These are phyloP conservation scores for Mya arenaria DNA, from an alignment of 1,140 invertebrate species.

Conservation along the genomic window DNA sequence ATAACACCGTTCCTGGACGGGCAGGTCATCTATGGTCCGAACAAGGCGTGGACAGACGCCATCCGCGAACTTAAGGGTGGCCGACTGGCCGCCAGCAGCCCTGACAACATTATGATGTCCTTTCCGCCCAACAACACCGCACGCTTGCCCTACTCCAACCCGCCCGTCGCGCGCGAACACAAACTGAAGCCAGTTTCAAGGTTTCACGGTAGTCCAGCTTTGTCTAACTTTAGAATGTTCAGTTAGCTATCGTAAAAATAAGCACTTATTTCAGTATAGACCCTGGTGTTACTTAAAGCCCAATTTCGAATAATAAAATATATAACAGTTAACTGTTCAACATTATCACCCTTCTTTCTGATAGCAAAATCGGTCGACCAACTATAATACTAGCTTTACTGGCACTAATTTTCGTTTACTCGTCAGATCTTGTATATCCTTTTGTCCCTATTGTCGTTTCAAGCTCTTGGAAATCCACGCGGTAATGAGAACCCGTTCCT, in stretches of 20 bases:
- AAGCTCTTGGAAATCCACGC: slow-evolving; percentile 97
- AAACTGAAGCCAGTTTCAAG: slow-evolving; percentile 80
- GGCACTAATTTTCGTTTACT: neutral
- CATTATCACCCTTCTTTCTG: too few relatives aligned
- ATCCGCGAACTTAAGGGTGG: slow-evolving; percentile 83
- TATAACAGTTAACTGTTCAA: too few relatives aligned
- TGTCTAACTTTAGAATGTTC: too few relatives aligned
- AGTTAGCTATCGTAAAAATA: too few relatives aligned
- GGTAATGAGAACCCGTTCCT: slow-evolving; percentile 99
- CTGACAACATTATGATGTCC: slow-evolving; percentile 25
- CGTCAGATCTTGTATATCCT: neutral
- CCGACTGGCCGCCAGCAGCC: slow-evolving; percentile 69
- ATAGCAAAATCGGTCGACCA: too few relatives aligned
- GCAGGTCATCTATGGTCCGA: slow-evolving; percentile 84
- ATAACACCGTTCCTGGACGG: slow-evolving; percentile 86
- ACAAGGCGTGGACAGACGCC: slow-evolving; percentile 84
- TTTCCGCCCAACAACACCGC: slow-evolving; percentile 83
- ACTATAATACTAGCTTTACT: too few relatives aligned
- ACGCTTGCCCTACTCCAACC: slow-evolving; percentile 84
- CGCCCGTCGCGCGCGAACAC: slow-evolving; percentile 84
- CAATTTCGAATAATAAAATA: too few relatives aligned
- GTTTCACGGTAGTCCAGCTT: slow-evolving; percentile 86
- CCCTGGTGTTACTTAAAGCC: too few relatives aligned
- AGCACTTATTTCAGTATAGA: too few relatives aligned
- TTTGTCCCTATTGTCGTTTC: slow-evolving; percentile 53